Percentiles rank a stretch among this genome's conserved stretches.
Conservation (phyloP, 2,888 invertebrate species). For the Athripsodes cinereus region DNA sequence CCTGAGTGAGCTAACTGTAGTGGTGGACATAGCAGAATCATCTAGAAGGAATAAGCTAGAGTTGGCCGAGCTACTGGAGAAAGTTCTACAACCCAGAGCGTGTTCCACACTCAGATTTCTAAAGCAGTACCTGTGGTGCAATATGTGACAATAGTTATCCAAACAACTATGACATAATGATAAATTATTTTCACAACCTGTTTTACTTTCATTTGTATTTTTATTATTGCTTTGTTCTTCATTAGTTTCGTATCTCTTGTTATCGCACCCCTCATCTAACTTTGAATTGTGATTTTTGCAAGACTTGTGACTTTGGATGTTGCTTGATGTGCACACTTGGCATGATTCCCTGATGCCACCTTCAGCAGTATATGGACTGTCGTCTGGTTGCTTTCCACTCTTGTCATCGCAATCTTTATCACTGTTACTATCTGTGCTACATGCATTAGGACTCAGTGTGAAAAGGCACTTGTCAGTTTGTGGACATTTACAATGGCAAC, state of each 20-base stretch:
- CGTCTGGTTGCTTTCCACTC: constrained; percentile 3
- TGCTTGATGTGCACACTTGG: not conserved
- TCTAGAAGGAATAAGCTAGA: constrained; percentile 53
- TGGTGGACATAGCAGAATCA: constrained; percentile 50
- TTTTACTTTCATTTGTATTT: constrained; percentile 11
- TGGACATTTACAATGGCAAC: constrained; percentile 42
- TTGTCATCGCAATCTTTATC: not conserved
- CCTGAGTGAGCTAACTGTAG: constrained; percentile 51
- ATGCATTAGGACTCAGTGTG: constrained; percentile 11
- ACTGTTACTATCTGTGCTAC: not conserved
- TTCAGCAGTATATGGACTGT: constrained; percentile 18
- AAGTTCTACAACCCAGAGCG: constrained; percentile 27
- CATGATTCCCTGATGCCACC: constrained; percentile 16
- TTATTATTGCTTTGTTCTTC: constrained; percentile 6
- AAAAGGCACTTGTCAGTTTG: constrained; percentile 26
- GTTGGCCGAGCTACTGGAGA: constrained; percentile 44
- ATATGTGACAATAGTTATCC: constrained; percentile 36
- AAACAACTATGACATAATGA: constrained; percentile 35
- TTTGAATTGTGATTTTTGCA: constrained; percentile 8
- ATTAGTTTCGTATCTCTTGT: constrained; percentile 4
- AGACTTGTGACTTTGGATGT: not conserved
- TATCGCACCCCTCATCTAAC: not conserved
- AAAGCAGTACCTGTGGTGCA: constrained; percentile 28
- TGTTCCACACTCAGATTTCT: constrained; percentile 24
- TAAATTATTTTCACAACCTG: constrained; percentile 20